Conservation (phyloP, 2,888 invertebrate genomes). For the Eremobia ochroleuca region DNA sequence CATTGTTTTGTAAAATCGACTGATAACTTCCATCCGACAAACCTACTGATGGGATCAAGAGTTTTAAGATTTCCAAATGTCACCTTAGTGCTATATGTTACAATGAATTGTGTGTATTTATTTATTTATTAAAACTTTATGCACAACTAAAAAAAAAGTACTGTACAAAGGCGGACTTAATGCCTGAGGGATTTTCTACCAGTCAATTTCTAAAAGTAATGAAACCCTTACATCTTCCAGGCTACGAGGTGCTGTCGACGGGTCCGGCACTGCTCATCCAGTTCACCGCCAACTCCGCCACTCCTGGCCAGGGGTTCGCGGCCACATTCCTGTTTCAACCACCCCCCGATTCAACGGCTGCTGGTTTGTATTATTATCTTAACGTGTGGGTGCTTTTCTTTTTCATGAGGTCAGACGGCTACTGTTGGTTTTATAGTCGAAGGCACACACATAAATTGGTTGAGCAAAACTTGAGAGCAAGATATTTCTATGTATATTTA, state of each 20-base stretch:
- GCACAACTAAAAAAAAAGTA: too few species aligned
- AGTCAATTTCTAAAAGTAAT: too few species aligned
- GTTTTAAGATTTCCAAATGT: background rate
- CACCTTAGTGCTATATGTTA: too few species aligned
- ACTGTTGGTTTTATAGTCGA: background rate
- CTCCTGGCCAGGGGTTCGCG: constrained; percentile 95
- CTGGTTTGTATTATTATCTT: constrained; percentile 75
- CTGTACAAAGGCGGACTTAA: too few species aligned
- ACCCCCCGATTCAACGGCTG: constrained; percentile 88
- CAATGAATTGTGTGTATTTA: background rate
- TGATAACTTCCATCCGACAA: background rate
- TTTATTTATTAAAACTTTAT: too few species aligned
- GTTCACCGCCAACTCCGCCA: constrained; percentile 96
- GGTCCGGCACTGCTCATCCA: constrained; percentile 95
- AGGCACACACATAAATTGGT: background rate
- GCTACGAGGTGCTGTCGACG: constrained; percentile 95
- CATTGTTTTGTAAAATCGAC: background rate
- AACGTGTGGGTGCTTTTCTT: background rate
- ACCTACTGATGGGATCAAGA: background rate
- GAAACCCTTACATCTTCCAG: constrained; percentile 73
- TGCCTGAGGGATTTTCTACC: too few species aligned
- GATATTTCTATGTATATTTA: background rate
- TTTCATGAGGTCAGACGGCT: background rate
- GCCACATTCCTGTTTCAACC: constrained; percentile 94
- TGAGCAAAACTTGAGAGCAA: background rate